phyloP scores from a whole-genome alignment of 1,140 invertebrate genomes.

The Sitobion miscanthi region DNA sequence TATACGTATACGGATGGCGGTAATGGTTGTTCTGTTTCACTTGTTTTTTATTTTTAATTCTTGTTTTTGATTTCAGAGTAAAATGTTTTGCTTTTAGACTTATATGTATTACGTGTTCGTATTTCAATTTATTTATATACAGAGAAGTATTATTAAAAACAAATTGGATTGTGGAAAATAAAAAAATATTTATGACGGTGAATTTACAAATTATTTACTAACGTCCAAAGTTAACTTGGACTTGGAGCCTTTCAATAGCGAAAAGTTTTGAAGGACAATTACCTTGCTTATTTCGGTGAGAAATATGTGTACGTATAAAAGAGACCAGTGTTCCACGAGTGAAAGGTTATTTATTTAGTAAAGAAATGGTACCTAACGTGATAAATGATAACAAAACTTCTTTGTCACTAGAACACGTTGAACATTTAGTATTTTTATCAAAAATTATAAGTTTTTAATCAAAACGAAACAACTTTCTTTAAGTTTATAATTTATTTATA shows the following conservation, averaged over 20 bases:
- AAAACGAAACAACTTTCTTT: not conserved
- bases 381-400: conserved; percentile 1
- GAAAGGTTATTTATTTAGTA: conserved; percentile 3
- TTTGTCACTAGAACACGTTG: conserved; percentile 6
- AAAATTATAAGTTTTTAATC: conserved; percentile 10
- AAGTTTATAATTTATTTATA: conserved; percentile 4
- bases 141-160: not conserved
- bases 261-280: not conserved
- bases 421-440: conserved; percentile 4
- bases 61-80: not conserved
- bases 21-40: not conserved
- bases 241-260: not conserved
- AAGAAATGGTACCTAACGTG: not conserved
- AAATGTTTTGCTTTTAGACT: not conserved
- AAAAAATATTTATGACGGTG: not conserved
- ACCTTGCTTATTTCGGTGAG: not conserved
- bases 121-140: not conserved
- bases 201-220: not conserved
- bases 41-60: not conserved
- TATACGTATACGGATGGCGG: not conserved
- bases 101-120: not conserved
- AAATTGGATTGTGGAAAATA: not conserved
- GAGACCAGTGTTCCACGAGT: not conserved
- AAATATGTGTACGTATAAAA: not conserved
- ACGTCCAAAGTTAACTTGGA: not conserved